Base-by-base conservation (phyloP, 2,888 invertebrate species). In the Drosophila bunnanda region DNA sequence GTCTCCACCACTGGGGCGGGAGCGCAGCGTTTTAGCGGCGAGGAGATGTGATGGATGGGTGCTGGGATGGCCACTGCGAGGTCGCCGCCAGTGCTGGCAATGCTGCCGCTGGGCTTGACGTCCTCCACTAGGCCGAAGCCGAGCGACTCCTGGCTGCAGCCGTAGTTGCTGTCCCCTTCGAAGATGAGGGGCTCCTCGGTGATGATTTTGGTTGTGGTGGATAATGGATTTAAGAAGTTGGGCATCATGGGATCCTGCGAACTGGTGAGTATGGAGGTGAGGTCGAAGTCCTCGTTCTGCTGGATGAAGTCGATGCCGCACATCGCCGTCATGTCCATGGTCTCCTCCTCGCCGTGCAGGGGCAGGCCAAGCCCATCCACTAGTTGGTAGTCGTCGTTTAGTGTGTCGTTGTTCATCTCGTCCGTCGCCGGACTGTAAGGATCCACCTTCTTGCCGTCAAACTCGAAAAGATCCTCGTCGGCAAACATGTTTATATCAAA, bases 401-500 rank as follows among this genome's bases (percentile, higher is more conserved):
- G 34, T 44, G 72, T 58, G 56, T 73, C 57, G 57, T 79, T 60
- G 59, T 74, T 70, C 59, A 69, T 77, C 69, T 78, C 74, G 73
- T 58, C 78, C 64, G 64, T 76, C 38, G 56, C 57, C 75, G 64
- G 79, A 78, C 67, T 81, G 75, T 76, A 79, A 76, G 70, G 82
- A 77, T 79, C 82, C 82, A 78, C 77, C 59, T 78, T 69, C 70
- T 87, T 82, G 59, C 59, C 69, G 58, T 77, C 77, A 64, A 76
- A 66, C 58, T 75, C 80, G 69, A 78, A 76, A 61, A 54, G 67
- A 77, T 82, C 78, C 76, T 82, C 78, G 75, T 80, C 84, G 77
- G 82, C 84, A 87, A 90, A 83, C 89, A 90, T 76, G 78, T 85
- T 88, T 80, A 91, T 90, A 81, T 90, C 90, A 84, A 91, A 90